Percentiles rank a stretch among this genome's conserved stretches.
These are phyloP conservation scores for Drosophila malerkotliana DNA, from an alignment of 1,140 invertebrate genomes.

Conservation along the genomic window DNA sequence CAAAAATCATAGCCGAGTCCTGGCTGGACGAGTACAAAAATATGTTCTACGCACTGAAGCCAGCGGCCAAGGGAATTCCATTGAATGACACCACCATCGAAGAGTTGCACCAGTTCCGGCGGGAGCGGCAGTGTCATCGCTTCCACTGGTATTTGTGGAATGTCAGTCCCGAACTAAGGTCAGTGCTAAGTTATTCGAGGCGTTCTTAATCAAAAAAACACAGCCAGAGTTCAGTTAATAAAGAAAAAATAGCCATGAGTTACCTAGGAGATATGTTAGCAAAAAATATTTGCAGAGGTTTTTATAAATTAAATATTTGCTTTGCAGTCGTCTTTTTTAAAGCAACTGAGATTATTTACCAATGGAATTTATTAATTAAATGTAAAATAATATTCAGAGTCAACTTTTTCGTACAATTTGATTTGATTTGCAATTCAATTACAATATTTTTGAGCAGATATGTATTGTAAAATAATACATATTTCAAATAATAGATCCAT, in stretches of 20 bases:
- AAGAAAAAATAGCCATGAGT: not conserved
- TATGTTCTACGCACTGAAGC: conserved; percentile 87
- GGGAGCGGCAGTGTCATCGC: conserved; percentile 91
- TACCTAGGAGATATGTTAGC: not conserved
- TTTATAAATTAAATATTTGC: not conserved
- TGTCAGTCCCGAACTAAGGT: conserved; percentile 86
- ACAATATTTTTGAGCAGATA: too few relatives aligned
- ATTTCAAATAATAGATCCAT: too few relatives aligned
- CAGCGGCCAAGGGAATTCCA: conserved; percentile 59
- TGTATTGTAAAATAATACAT: too few relatives aligned
- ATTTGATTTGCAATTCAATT: too few relatives aligned
- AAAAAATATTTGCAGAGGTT: not conserved
- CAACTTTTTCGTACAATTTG: too few relatives aligned
- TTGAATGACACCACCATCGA: conserved; percentile 40
- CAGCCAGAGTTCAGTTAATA: not conserved
- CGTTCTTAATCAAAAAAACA: conserved; percentile 1
- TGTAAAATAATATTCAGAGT: too few relatives aligned
- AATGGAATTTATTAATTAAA: too few relatives aligned
- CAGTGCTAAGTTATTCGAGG: conserved; percentile 30
- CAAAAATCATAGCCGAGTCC: conserved; percentile 90
- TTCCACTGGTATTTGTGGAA: conserved; percentile 98
- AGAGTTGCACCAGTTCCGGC: conserved; percentile 85
- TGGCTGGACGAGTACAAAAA: conserved; percentile 95
- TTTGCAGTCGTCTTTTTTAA: not conserved
- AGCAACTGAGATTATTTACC: too few relatives aligned